Base-by-base conservation (phyloP, 35 echinoderm and acorn worm species). In the Anneissia japonica region DNA sequence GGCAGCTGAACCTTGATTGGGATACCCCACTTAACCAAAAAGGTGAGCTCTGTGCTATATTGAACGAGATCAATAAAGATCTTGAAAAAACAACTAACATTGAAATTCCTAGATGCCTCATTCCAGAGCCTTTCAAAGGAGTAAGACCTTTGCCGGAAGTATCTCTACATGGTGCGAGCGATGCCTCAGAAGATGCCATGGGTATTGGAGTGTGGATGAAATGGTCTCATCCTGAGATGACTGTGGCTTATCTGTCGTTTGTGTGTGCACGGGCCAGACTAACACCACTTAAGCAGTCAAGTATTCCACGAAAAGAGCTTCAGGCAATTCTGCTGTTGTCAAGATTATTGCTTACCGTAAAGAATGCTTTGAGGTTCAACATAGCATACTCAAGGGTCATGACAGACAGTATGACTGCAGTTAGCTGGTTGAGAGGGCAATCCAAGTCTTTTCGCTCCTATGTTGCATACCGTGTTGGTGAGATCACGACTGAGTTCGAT, bases 161-260 rank as follows among this genome's bases (percentile, higher is more conserved):
- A 19, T 93, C 91, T 12, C 35, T 90, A 23, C 91, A 93, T 86
- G 87, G 87, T 31, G 87, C 77, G 26, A 93, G 91, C 40, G 91
- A 93, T 55, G 91, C 91, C 9, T 90, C 91, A 0, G 91, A 93
- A 29, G 91, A 93, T 34, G 91, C 87, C 5, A 93, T 93, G 91
- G 91, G 91, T 16, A 90, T 90, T 0, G 91, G 82, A 31, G 87
- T 93, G 32, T 93, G 91, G 91, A n/a, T 93, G 39, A 85, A 87
- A 81, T 90, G 91, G 91, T 86, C 82, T 11, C 33, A 75, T 36
- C 14, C 87, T 3, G 37, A 86, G 0, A 40, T 76, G 36, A 1
- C 46, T 4, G 87, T 84, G 26, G 91, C 81, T 30, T 37, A 93
- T 26, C 56, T 93, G 32, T 89, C 91, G 32, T 93, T 93, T 56